Evolutionary conservation across 2,888 invertebrate genomes (phyloP).

Genomic region (Agrenia bidenticulata): DNA sequence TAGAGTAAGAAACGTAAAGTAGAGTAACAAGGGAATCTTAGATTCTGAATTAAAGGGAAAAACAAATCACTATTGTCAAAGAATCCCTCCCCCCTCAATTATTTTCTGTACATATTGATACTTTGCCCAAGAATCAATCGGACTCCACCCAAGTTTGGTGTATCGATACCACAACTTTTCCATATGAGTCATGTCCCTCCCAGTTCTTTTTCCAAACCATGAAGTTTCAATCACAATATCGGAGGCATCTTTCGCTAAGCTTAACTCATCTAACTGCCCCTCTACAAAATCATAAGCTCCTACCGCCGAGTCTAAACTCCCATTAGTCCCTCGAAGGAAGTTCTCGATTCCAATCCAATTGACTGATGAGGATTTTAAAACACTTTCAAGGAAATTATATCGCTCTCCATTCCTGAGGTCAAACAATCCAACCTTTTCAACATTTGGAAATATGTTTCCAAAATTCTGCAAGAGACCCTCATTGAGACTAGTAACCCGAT

Average conservation of each 20-base stretch:
- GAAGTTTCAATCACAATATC: conserved; percentile 17
- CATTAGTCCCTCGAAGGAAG: not conserved
- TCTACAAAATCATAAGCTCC: not conserved
- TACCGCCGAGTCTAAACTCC: not conserved
- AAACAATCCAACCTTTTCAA: conserved; percentile 21
- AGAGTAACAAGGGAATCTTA: no score
- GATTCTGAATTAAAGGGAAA: no score
- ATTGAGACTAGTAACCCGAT: conserved; percentile 8
- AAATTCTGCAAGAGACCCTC: conserved; percentile 18
- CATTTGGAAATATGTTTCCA: conserved; percentile 5
- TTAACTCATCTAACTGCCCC: not conserved
- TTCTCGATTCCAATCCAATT: conserved; percentile 6
- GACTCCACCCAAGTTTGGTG: conserved; percentile 21
- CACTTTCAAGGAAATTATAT: conserved; percentile 13
- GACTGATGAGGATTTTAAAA: conserved; percentile 8
- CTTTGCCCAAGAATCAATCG: conserved; percentile 24
- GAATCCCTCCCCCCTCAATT: conserved; percentile 22
- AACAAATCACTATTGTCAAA: no score
- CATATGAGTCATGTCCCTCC: not conserved
- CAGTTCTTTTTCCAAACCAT: not conserved
- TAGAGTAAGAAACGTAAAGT: no score
- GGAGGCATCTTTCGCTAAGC: not conserved
- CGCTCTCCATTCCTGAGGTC: conserved; percentile 14
- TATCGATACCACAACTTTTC: conserved; percentile 19
- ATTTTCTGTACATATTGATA: conserved; percentile 23